phyloP scores from a whole-genome alignment of 2,888 invertebrate genomes.

The Digitonthophagus gazella region DNA sequence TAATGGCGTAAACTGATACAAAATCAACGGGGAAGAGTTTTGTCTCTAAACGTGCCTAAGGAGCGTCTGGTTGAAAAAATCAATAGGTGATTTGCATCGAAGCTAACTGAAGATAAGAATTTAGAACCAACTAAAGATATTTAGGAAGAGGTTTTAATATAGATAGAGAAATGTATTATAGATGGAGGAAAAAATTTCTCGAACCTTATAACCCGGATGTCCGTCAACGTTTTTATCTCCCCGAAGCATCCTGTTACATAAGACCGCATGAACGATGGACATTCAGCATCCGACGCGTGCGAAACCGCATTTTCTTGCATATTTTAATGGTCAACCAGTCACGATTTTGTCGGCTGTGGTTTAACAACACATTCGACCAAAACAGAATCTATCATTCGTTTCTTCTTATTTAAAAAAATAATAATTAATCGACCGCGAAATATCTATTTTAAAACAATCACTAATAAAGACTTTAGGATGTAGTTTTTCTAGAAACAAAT shows the following conservation, averaged over 20 bases:
- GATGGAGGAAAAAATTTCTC: too few species aligned
- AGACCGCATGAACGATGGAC: neutral
- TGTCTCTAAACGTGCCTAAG: neutral
- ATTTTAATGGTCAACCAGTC: neutral
- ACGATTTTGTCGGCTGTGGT: neutral
- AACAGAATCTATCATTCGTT: neutral
- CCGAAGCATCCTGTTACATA: neutral
- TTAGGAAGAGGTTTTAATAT: too few species aligned
- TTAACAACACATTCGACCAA: neutral
- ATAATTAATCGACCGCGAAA: too few species aligned
- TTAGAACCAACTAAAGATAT: too few species aligned
- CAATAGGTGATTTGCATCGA: neutral
- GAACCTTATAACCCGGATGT: neutral
- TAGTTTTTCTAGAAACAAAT: too few species aligned
- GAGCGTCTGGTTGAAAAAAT: neutral
- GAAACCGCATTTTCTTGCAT: neutral
- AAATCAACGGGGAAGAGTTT: neutral
- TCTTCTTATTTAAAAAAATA: neutral
- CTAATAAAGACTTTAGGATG: too few species aligned
- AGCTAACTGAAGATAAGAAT: neutral
- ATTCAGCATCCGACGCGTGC: neutral
- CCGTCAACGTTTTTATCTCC: neutral
- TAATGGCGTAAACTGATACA: neutral
- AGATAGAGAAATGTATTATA: too few species aligned
- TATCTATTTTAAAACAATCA: too few species aligned